These are phyloP conservation scores for Scophthalmus maximus DNA, from an alignment of 2,113 vertebrate species.

Conservation along the genomic window DNA sequence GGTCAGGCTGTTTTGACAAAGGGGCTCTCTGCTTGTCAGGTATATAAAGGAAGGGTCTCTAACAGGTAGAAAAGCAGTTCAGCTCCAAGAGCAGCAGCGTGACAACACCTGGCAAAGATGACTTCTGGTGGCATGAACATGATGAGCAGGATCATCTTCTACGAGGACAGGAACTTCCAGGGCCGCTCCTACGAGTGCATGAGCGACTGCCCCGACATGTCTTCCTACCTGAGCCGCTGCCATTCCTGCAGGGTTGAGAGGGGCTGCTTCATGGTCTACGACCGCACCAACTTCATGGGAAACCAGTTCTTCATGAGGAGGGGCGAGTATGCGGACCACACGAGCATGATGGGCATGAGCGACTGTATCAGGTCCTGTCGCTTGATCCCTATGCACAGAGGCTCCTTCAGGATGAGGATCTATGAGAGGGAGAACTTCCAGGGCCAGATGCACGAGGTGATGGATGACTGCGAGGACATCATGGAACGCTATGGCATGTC, in stretches of 20 bases:
- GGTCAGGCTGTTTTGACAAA: conserved; percentile 58
- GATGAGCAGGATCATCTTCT: conserved; percentile 69
- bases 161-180: conserved; percentile 74
- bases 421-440: conserved; percentile 77
- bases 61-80: conserved; percentile 48
- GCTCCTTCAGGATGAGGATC: conserved; percentile 73
- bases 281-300: conserved; percentile 60
- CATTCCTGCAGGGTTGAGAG: conserved; percentile 71
- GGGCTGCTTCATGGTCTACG: conserved; percentile 74
- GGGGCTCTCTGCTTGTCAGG: conserved; percentile 33
- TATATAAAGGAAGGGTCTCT: conserved; percentile 55
- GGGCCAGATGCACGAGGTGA: conserved; percentile 65
- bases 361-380: conserved; percentile 63
- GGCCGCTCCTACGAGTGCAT: conserved; percentile 71
- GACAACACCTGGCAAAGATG: conserved; percentile 41
- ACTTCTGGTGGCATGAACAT: conserved; percentile 47
- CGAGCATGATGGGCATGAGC: conserved; percentile 48
- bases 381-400: conserved; percentile 64
- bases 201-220: conserved; percentile 68
- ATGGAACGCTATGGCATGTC: conserved; percentile 59
- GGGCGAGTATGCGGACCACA: conserved; percentile 48
- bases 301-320: conserved; percentile 67
- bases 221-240: conserved; percentile 71
- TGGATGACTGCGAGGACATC: conserved; percentile 68
- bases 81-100: conserved; percentile 35